phyloP scores from a whole-genome alignment of 2,113 vertebrate genomes.

The Brachyistius frenatus region DNA sequence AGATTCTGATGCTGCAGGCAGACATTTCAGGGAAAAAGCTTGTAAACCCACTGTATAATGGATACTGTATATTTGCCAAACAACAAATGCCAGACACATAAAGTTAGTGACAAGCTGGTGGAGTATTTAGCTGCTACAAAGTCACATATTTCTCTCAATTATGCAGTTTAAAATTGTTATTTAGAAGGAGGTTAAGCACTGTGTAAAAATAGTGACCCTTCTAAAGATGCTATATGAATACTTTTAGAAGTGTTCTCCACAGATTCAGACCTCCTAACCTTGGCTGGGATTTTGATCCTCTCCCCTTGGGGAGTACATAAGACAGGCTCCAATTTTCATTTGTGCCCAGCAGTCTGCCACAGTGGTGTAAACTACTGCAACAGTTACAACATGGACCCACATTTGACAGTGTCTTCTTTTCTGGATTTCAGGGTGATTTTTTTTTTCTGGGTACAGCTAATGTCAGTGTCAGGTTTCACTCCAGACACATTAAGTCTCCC shows the following conservation, averaged over 20 bases:
- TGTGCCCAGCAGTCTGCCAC: conserved; percentile 23
- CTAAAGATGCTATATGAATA: not conserved
- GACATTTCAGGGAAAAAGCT: not conserved
- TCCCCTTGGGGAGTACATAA: conserved; percentile 13
- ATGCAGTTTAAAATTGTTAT: not conserved
- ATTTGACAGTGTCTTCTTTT: conserved; percentile 5
- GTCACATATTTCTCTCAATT: conserved; percentile 3
- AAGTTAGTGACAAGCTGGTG: not conserved
- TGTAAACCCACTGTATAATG: not conserved
- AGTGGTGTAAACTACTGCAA: conserved; percentile 36
- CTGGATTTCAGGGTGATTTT: not conserved
- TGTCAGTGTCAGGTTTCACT: conserved; percentile 1
- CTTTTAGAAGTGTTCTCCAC: not conserved
- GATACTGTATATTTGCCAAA: not conserved
- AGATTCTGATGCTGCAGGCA: not conserved
- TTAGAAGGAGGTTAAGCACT: not conserved
- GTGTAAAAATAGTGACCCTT: conserved; percentile 2
- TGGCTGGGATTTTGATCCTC: conserved; percentile 35
- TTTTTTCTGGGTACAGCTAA: conserved; percentile 14
- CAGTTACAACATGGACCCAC: conserved; percentile 27
- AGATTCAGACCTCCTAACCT: conserved; percentile 16
- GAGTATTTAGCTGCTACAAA: conserved; percentile 3
- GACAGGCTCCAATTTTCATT: conserved; percentile 37
- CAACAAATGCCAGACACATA: not conserved
- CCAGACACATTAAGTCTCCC: not conserved